Evolutionary conservation across 2,888 invertebrate species (phyloP).

Genomic region (Nephrocerus scutellatus): DNA sequence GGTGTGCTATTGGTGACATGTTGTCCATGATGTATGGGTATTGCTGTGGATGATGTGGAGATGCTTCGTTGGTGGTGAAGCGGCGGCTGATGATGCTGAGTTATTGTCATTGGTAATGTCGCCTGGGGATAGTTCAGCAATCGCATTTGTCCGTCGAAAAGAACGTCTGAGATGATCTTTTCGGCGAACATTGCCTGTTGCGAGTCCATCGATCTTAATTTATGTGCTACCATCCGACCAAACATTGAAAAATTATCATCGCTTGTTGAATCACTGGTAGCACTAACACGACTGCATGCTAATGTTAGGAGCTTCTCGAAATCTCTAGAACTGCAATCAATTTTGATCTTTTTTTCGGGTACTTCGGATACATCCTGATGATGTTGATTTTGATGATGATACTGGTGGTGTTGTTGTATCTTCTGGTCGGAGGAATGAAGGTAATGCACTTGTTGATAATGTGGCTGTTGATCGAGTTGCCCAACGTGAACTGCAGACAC

Average conservation of each 20-base stretch:
- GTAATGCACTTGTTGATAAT: conserved; percentile 5
- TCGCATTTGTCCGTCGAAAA: conserved; percentile 47
- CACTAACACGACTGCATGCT: conserved; percentile 40
- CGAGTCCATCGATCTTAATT: conserved; percentile 41
- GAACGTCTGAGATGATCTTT: conserved; percentile 43
- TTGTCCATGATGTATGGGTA: too few relatives aligned
- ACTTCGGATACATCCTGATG: conserved; percentile 32
- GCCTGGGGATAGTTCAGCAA: too few relatives aligned
- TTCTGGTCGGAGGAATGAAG: conserved; percentile 10
- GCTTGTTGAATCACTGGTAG: conserved; percentile 21
- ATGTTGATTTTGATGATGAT: conserved; percentile 34
- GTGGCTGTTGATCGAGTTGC: too few relatives aligned
- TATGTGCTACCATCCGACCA: conserved; percentile 45
- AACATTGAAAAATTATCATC: conserved; percentile 42
- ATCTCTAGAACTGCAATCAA: conserved; percentile 38
- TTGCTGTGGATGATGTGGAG: too few relatives aligned
- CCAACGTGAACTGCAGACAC: too few relatives aligned
- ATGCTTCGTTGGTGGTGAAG: too few relatives aligned
- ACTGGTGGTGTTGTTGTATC: conserved; percentile 23
- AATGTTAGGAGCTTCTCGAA: conserved; percentile 40
- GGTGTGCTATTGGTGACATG: too few relatives aligned
- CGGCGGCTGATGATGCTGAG: too few relatives aligned
- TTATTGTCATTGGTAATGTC: too few relatives aligned
- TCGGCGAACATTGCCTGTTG: conserved; percentile 43
- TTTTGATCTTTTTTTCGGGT: conserved; percentile 34